Evolutionary conservation across 2,888 invertebrate species (phyloP).

Genomic region (Caenorhabditis sp.): DNA sequence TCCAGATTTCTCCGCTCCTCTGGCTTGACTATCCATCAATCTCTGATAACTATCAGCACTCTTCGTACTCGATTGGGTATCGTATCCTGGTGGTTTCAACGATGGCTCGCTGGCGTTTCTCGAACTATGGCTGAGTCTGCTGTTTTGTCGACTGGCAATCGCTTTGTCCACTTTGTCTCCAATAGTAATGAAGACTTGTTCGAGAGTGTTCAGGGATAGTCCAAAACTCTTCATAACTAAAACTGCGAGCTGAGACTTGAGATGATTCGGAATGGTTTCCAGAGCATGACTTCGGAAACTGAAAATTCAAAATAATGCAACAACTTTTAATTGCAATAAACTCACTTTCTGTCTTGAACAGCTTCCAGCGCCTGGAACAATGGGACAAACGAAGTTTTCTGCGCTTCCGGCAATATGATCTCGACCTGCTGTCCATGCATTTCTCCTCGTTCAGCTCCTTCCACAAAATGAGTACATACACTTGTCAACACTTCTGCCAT

Average conservation of each 20-base stretch:
- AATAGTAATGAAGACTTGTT: conserved; percentile 72
- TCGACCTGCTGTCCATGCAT: conserved; percentile 67
- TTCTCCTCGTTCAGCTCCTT: conserved; percentile 51
- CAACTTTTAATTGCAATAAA: not conserved
- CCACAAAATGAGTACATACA: conserved; percentile 47
- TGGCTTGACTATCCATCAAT: conserved; percentile 65
- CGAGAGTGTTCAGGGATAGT: conserved; percentile 77
- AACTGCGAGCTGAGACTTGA: conserved; percentile 45
- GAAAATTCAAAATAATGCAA: conserved; percentile 21
- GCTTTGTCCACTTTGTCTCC: conserved; percentile 61
- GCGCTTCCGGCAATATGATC: conserved; percentile 57
- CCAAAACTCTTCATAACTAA: conserved; percentile 71
- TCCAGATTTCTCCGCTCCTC: conserved; percentile 51
- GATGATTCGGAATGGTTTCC: conserved; percentile 27
- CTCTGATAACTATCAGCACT: conserved; percentile 59
- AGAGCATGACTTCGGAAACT: conserved; percentile 43
- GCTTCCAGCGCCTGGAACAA: conserved; percentile 59
- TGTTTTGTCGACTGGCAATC: conserved; percentile 56
- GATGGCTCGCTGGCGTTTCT: conserved; percentile 25
- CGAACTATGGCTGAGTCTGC: conserved; percentile 38
- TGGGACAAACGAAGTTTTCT: conserved; percentile 38
- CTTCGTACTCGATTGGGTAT: conserved; percentile 62
- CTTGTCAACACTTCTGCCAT: conserved; percentile 32
- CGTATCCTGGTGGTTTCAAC: conserved; percentile 52
- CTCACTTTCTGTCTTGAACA: conserved; percentile 52